These are phyloP conservation scores for Limnephilus lunatus DNA, from an alignment of 2,888 invertebrate genomes.

Conservation along the genomic window DNA sequence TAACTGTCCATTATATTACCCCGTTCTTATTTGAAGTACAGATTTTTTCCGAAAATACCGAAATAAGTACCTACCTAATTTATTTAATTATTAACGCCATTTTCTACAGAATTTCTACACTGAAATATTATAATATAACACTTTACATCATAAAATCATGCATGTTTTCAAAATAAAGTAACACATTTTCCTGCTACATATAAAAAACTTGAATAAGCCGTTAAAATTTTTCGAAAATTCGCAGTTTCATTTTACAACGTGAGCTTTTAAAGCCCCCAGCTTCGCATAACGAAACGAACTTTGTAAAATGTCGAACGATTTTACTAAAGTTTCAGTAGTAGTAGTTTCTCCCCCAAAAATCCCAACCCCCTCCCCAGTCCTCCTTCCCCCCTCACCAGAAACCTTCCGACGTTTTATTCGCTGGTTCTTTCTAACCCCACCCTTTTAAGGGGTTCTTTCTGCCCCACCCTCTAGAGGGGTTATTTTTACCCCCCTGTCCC, in stretches of 20 bases:
- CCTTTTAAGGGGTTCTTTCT: constrained; percentile 44
- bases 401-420: constrained; percentile 64
- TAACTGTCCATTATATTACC: too few relatives aligned
- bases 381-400: constrained; percentile 29
- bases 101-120: too few relatives aligned
- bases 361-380: constrained; percentile 35
- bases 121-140: too few relatives aligned
- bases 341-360: constrained; percentile 24
- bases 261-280: constrained; percentile 2
- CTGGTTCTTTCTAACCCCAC: constrained; percentile 63
- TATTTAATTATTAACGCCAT: too few relatives aligned
- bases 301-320: constrained; percentile 42
- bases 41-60: too few relatives aligned
- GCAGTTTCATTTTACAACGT: neutral
- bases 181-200: neutral
- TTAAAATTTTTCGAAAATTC: neutral
- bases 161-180: neutral
- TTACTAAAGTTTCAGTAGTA: constrained; percentile 39
- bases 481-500: constrained; percentile 56
- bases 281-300: constrained; percentile 27
- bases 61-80: too few relatives aligned
- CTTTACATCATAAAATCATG: too few relatives aligned
- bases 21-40: too few relatives aligned
- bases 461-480: constrained; percentile 48
- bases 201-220: neutral